Percentiles rank a stretch among this genome's conserved stretches.
Evolutionary conservation across 2,113 vertebrate species (phyloP).

Genomic region (Chrysemys picta): DNA sequence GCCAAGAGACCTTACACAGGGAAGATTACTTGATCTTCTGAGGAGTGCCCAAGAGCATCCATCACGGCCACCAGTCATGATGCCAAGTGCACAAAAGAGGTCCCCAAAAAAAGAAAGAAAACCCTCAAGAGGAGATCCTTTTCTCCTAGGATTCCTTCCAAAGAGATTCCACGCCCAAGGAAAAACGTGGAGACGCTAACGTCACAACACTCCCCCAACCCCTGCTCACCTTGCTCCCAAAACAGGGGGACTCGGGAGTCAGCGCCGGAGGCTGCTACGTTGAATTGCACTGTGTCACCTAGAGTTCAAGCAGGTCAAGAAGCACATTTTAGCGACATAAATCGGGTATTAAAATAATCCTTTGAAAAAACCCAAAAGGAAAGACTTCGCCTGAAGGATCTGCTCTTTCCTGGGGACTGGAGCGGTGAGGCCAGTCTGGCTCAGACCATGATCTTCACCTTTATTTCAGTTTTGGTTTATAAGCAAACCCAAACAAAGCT

Average conservation of each 20-base stretch:
- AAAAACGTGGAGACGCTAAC: background rate
- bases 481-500: constrained; percentile 36
- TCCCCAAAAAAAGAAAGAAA: background rate
- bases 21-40: background rate
- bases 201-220: background rate
- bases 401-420: constrained; percentile 30
- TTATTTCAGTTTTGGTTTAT: constrained; percentile 19
- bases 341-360: constrained; percentile 76
- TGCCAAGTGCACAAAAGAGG: constrained; percentile 32
- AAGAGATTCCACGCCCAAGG: constrained; percentile 48
- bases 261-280: background rate
- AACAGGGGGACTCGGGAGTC: background rate
- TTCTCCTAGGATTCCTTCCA: constrained; percentile 20
- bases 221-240: background rate
- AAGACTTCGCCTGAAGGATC: constrained; percentile 42
- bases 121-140: background rate
- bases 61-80: background rate
- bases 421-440: background rate
- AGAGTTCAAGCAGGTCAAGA: constrained; percentile 78
- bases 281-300: constrained; percentile 47
- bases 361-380: constrained; percentile 49
- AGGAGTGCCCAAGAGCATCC: background rate
- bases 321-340: constrained; percentile 84
- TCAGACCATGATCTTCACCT: background rate
- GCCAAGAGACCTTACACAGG: background rate